phyloP scores from a whole-genome alignment of 53 echinoderm and acorn worm species.

The Mesocentrotus franciscanus region DNA sequence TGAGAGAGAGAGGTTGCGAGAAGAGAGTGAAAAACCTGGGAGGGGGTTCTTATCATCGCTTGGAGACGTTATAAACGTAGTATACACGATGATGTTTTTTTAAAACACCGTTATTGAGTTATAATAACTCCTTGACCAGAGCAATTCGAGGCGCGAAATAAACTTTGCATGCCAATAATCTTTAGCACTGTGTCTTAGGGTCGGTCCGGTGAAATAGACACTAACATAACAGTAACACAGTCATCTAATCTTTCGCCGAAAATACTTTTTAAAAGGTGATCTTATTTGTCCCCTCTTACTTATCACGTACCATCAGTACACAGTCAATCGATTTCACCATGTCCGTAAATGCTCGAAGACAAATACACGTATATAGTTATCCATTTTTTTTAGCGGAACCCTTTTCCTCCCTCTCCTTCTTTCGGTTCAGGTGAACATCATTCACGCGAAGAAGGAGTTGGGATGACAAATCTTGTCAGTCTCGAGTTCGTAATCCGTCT shows the following conservation, averaged over 20 bases:
- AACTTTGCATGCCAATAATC: background rate
- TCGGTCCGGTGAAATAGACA: no score
- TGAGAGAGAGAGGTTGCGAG: background rate
- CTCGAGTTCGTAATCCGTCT: constrained; percentile 44
- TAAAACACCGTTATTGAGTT: no score
- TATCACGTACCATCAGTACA: background rate
- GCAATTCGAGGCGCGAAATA: background rate
- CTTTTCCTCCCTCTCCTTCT: constrained; percentile 14
- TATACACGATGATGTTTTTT: no score
- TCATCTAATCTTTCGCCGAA: background rate
- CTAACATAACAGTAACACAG: no score
- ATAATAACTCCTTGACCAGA: no score
- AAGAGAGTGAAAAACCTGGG: background rate
- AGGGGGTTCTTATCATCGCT: background rate
- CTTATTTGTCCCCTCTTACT: background rate
- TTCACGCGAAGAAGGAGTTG: background rate
- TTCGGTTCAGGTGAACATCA: constrained; percentile 20
- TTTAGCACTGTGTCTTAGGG: background rate
- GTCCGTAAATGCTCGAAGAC: background rate
- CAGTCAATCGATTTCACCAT: background rate
- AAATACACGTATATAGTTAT: background rate
- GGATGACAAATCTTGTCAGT: constrained; percentile 51
- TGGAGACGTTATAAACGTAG: no score
- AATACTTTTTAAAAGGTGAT: background rate
- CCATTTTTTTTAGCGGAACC: background rate